These are phyloP conservation scores for Leptobrachium leishanense DNA, from an alignment of 2,113 vertebrate genomes.

Conservation along the genomic window DNA sequence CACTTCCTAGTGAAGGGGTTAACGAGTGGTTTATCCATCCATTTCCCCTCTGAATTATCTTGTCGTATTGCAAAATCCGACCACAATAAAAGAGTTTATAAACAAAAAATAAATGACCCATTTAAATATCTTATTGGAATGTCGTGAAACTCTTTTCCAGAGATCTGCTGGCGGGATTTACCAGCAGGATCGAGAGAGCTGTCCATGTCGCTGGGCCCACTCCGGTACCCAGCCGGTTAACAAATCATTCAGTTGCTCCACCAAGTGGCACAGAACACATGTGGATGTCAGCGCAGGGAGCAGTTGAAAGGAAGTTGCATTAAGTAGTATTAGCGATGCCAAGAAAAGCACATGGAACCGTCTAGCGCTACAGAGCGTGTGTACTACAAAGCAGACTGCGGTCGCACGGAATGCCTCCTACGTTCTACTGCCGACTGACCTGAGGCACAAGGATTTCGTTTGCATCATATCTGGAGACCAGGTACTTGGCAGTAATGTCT, in stretches of 20 bases:
- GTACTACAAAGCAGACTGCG: background rate
- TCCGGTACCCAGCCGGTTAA: background rate
- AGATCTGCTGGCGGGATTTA: conserved; percentile 31
- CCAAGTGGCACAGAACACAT: background rate
- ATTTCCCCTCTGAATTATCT: no score
- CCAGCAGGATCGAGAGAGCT: background rate
- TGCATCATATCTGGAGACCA: conserved; percentile 57
- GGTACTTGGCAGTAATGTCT: conserved; percentile 61
- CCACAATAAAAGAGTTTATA: no score
- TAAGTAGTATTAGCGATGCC: background rate
- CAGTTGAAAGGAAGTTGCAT: conserved; percentile 7
- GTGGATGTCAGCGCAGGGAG: background rate
- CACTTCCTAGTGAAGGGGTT: no score
- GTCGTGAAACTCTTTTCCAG: conserved; percentile 5
- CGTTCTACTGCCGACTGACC: conserved; percentile 60
- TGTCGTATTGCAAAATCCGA: no score
- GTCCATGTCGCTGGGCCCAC: background rate
- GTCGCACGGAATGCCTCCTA: conserved; percentile 53
- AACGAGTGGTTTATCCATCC: no score
- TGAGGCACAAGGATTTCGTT: conserved; percentile 57
- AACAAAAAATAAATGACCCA: no score
- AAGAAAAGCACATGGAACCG: conserved; percentile 5
- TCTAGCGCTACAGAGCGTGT: background rate
- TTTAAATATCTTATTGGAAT: background rate
- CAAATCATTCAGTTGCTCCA: background rate